A percentile compares a stretch with the other conserved stretches of the same genome.
These are phyloP conservation scores for Cariama cristata DNA, from an alignment of 2,113 vertebrate species.

Conservation along the genomic window DNA sequence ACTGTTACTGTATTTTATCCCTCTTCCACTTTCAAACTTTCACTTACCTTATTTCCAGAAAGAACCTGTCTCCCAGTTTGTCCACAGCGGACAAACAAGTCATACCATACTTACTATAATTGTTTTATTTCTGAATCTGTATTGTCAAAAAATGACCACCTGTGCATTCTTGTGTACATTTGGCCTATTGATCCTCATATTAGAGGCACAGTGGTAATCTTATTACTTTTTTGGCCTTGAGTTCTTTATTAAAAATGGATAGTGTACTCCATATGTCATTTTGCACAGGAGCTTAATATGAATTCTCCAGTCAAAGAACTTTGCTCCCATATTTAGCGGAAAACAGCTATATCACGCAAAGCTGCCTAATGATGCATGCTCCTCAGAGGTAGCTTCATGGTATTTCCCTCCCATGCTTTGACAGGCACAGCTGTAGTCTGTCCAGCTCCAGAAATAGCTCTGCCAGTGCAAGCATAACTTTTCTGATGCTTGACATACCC, in stretches of 20 bases:
- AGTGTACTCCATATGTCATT: not conserved
- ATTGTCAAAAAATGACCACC: not conserved
- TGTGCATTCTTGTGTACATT: not conserved
- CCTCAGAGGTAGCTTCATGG: not conserved
- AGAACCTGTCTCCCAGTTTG: not conserved
- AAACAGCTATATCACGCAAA: not conserved
- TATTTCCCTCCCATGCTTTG: not conserved
- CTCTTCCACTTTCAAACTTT: not conserved
- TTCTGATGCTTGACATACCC: not conserved
- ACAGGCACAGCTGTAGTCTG: not conserved
- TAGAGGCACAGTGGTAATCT: not conserved
- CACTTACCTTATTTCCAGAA: not conserved
- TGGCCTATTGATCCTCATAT: not conserved
- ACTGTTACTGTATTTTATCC: not conserved
- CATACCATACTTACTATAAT: not conserved
- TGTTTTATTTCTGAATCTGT: not conserved
- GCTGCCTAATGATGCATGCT: not conserved
- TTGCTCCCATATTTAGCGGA: not conserved
- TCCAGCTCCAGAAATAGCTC: conserved; percentile 11
- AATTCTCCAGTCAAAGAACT: not conserved
- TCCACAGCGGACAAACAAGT: not conserved
- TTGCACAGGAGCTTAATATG: not conserved
- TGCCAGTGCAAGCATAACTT: not conserved
- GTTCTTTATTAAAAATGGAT: not conserved
- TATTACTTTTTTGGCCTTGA: not conserved